phyloP scores from a whole-genome alignment of 2,888 invertebrate genomes.

The Coecobrya sp. region DNA sequence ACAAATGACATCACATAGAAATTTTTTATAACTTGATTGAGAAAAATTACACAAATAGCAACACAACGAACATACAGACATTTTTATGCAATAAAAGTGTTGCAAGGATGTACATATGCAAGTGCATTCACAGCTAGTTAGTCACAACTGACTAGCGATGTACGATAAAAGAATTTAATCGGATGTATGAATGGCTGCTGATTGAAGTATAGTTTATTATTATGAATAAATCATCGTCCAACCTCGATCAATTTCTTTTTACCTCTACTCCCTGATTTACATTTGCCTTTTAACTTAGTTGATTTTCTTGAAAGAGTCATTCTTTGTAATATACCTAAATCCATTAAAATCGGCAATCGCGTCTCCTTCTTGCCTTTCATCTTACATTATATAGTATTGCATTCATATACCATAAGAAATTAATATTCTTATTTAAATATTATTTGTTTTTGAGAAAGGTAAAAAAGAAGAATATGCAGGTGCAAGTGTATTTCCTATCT shows the following conservation, averaged over 20 bases:
- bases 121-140: too few species aligned
- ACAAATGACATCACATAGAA: conserved; percentile 22
- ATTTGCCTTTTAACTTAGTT: neutral
- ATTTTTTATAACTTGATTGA: conserved; percentile 27
- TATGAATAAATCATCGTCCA: conserved; percentile 50
- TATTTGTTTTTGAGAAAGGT: neutral
- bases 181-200: neutral
- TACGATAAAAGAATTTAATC: neutral
- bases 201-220: neutral
- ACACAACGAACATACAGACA: neutral
- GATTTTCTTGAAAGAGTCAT: neutral
- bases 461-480: neutral
- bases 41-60: neutral
- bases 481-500: neutral
- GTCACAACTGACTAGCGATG: neutral
- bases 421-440: too few species aligned
- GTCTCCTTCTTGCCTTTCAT: too few species aligned
- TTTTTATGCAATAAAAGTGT: conserved; percentile 21
- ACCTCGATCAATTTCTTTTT: neutral
- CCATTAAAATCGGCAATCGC: too few species aligned
- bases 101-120: conserved; percentile 9
- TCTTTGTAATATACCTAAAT: neutral
- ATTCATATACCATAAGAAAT: too few species aligned
- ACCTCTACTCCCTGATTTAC: neutral
- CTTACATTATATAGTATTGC: too few species aligned